phyloP scores from a whole-genome alignment of 2,888 invertebrate species.

The Netelia melanura region DNA sequence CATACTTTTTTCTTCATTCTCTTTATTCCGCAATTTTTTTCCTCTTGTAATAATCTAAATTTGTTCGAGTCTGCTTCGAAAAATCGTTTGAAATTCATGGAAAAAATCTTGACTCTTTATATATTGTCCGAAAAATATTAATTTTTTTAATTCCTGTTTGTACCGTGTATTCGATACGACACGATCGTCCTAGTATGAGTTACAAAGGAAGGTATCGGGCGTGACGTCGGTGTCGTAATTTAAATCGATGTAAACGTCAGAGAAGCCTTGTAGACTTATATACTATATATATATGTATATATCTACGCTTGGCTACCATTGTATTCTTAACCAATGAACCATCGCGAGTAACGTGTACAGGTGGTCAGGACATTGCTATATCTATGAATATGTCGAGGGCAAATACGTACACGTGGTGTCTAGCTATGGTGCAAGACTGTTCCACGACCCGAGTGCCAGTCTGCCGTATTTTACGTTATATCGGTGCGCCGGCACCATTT shows the following conservation, averaged over 20 bases:
- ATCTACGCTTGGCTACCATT: slow-evolving; percentile 9
- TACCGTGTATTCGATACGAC: not conserved
- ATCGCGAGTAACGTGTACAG: slow-evolving; percentile 22
- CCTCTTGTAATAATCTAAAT: not conserved
- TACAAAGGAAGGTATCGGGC: not conserved
- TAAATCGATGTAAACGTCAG: slow-evolving; percentile 37
- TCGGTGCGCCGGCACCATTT: slow-evolving; percentile 25
- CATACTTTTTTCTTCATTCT: not conserved
- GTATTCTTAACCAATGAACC: slow-evolving; percentile 44
- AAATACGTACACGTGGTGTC: slow-evolving; percentile 18
- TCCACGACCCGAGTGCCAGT: slow-evolving; percentile 17
- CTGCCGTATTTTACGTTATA: not conserved
- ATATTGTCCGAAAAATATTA: not conserved
- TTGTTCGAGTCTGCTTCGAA: not conserved
- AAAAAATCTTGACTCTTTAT: not conserved
- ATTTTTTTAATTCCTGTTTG: not conserved
- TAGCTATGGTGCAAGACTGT: slow-evolving; percentile 32
- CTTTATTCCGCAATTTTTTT: not conserved
- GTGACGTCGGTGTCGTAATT: not conserved
- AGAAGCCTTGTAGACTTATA: slow-evolving; percentile 17
- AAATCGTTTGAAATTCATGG: too few species aligned
- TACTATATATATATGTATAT: not conserved
- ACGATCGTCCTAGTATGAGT: slow-evolving; percentile 4
- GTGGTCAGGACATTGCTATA: slow-evolving; percentile 12
- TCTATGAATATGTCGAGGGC: slow-evolving; percentile 12